Evolutionary conservation across 2,797 vertebrate genomes (phyloP).

Genomic region (Chaenodraco wilsoni): DNA sequence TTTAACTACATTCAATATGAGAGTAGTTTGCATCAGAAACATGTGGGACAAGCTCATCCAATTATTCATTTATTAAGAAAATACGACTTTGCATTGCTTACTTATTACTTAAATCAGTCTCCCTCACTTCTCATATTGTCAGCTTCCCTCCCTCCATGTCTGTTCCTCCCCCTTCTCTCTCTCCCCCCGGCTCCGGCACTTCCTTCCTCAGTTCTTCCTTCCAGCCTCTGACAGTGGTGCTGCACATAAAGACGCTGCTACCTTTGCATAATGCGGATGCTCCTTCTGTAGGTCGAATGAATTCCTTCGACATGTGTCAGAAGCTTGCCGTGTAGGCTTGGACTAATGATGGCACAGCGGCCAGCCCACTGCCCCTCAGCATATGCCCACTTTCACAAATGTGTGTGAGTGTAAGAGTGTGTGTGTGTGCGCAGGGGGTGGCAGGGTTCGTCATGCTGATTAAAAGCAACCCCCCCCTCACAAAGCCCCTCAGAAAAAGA

Average conservation of each 20-base stretch:
- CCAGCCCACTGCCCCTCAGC: conserved; percentile 86
- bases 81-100: conserved; percentile 6
- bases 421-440: conserved; percentile 57
- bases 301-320: conserved; percentile 87
- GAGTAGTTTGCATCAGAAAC: conserved; percentile 6
- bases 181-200: conserved; percentile 43
- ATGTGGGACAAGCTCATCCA: not conserved
- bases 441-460: conserved; percentile 85
- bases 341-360: conserved; percentile 88
- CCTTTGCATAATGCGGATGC: conserved; percentile 87
- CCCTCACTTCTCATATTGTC: conserved; percentile 58
- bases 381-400: conserved; percentile 75
- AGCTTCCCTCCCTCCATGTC: conserved; percentile 45
- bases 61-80: conserved; percentile 11
- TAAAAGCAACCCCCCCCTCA: conserved; percentile 79
- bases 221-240: conserved; percentile 82
- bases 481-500: conserved; percentile 84
- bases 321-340: conserved; percentile 82
- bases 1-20: not conserved
- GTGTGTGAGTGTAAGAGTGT: conserved; percentile 30
- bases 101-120: conserved; percentile 50
- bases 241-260: conserved; percentile 82
- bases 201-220: conserved; percentile 76
- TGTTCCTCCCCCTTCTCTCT: conserved; percentile 39
- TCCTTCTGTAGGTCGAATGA: conserved; percentile 83